Conservation (phyloP, 1,140 invertebrate species). For the Drosophila bocki region DNA sequence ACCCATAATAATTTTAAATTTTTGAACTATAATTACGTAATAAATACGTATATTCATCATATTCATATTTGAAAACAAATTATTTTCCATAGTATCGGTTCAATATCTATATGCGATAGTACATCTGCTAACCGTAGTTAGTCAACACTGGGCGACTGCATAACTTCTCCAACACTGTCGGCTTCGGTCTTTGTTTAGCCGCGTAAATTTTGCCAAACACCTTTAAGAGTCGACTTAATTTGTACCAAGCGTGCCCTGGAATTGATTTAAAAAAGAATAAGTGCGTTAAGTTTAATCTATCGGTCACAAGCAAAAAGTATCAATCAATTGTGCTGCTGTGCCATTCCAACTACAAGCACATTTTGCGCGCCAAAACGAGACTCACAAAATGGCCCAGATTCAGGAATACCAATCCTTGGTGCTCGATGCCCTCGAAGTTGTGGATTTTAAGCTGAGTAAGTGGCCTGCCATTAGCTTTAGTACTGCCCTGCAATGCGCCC, state of each 20-base stretch:
- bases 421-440: slow-evolving; percentile 89
- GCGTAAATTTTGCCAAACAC: slow-evolving; percentile 56
- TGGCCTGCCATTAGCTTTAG: background rate
- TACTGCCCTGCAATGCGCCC: background rate
- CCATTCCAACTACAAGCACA: slow-evolving; percentile 35
- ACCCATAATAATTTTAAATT: too few relatives aligned
- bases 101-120: background rate
- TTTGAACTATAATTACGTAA: background rate
- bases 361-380: slow-evolving; percentile 55
- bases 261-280: background rate
- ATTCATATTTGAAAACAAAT: too few relatives aligned
- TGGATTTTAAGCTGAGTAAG: slow-evolving; percentile 92
- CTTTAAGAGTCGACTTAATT: slow-evolving; percentile 4
- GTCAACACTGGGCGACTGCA: slow-evolving; percentile 6
- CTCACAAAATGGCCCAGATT: slow-evolving; percentile 73
- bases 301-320: background rate
- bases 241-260: slow-evolving; percentile 27
- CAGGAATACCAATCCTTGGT: slow-evolving; percentile 87
- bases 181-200: slow-evolving; percentile 73
- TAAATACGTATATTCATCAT: too few relatives aligned
- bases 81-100: background rate
- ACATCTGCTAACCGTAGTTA: background rate
- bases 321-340: background rate
- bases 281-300: background rate
- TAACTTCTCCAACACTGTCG: slow-evolving; percentile 44